phyloP scores from a whole-genome alignment of 2,888 invertebrate species.

The Dasypolia templi region DNA sequence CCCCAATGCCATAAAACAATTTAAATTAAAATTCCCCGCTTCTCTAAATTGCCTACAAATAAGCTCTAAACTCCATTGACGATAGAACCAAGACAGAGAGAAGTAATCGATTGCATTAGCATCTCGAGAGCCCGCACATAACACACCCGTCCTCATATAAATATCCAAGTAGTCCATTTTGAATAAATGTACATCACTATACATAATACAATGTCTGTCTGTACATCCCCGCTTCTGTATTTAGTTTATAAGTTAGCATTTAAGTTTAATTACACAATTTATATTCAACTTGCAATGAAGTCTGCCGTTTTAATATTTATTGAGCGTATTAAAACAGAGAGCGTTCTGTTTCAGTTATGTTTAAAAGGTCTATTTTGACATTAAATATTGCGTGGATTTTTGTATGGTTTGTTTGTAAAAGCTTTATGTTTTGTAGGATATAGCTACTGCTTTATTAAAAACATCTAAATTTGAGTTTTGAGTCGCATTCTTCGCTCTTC shows the following conservation, averaged over 20 bases:
- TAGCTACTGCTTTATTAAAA: not conserved
- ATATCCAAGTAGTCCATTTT: slow-evolving; percentile 59
- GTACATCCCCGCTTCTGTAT: slow-evolving; percentile 72
- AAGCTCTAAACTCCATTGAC: slow-evolving; percentile 33
- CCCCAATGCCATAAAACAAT: slow-evolving; percentile 12
- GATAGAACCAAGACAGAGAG: slow-evolving; percentile 4
- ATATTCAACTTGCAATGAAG: slow-evolving; percentile 87
- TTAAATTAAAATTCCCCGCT: slow-evolving; percentile 27
- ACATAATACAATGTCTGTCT: slow-evolving; percentile 68
- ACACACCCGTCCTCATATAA: slow-evolving; percentile 45
- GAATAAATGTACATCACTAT: slow-evolving; percentile 56
- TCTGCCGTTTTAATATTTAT: slow-evolving; percentile 86
- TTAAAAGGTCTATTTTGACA: slow-evolving; percentile 60
- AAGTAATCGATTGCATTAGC: slow-evolving; percentile 37
- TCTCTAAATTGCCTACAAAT: slow-evolving; percentile 12
- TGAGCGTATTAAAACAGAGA: slow-evolving; percentile 75
- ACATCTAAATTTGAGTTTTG: not conserved
- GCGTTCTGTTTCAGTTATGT: slow-evolving; percentile 70
- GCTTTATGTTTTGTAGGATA: slow-evolving; percentile 4
- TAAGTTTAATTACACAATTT: slow-evolving; percentile 88
- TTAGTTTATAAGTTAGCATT: slow-evolving; percentile 83
- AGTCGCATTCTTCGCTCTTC: not conserved
- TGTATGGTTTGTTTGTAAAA: slow-evolving; percentile 32
- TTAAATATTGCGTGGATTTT: slow-evolving; percentile 55
- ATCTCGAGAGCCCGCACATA: slow-evolving; percentile 20